These are phyloP conservation scores for Holothuria leucospilota DNA, from an alignment of 53 echinoderm and acorn worm genomes.

Conservation along the genomic window DNA sequence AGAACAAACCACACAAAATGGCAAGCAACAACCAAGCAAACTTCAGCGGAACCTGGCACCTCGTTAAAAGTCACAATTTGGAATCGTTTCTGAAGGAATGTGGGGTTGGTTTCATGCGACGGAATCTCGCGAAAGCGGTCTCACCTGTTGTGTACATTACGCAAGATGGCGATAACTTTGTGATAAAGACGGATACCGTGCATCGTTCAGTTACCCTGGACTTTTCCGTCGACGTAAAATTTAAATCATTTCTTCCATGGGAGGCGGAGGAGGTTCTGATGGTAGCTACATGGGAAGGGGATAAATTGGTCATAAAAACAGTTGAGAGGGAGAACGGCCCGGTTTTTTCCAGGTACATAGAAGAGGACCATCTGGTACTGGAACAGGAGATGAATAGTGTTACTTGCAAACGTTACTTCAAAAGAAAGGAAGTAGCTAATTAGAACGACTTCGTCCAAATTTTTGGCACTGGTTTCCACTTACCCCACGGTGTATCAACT, in stretches of 20 bases:
- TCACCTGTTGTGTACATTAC: conserved; percentile 76
- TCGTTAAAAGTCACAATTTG: conserved; percentile 76
- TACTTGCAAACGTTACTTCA: conserved; percentile 76
- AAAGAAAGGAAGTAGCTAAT: conserved; percentile 29
- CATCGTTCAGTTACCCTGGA: conserved; percentile 33
- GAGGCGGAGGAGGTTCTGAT: conserved; percentile 66
- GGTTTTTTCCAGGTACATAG: conserved; percentile 75
- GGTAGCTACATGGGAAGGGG: conserved; percentile 52
- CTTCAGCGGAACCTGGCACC: conserved; percentile 79
- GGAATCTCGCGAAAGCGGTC: conserved; percentile 72
- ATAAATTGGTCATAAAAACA: conserved; percentile 72
- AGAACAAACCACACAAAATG: neutral
- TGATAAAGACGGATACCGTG: conserved; percentile 67
- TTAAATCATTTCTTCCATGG: conserved; percentile 37
- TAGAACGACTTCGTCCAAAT: too few relatives aligned
- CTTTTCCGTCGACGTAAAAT: conserved; percentile 3
- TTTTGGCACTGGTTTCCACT: too few relatives aligned
- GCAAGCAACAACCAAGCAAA: conserved; percentile 16
- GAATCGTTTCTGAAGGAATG: conserved; percentile 82
- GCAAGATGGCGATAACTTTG: conserved; percentile 68
- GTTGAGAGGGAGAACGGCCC: conserved; percentile 62
- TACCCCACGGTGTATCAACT: too few relatives aligned
- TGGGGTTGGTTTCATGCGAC: conserved; percentile 68
- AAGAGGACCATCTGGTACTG: conserved; percentile 71
- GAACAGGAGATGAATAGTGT: conserved; percentile 68